Conservation (phyloP, 2,797 vertebrate species). For the Sebastes baramenuke region DNA sequence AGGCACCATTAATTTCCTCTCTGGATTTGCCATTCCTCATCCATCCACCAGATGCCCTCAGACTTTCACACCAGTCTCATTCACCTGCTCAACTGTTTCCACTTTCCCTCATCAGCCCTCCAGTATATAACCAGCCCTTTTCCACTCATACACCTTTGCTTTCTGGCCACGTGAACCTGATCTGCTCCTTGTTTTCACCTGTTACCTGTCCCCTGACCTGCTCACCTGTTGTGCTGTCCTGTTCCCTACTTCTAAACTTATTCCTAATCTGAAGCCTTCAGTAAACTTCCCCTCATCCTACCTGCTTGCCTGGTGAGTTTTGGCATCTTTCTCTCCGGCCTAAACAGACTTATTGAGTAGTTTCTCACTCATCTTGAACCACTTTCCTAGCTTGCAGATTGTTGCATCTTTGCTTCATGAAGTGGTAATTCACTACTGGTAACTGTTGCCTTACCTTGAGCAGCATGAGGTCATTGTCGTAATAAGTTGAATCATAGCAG, state of each 20-base stretch:
- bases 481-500: background rate
- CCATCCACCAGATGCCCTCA: background rate
- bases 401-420: background rate
- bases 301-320: too few species aligned
- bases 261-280: background rate
- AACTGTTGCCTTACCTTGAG: slow-evolving; percentile 64
- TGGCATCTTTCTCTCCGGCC: background rate
- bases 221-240: background rate
- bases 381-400: background rate
- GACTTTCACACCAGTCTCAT: background rate
- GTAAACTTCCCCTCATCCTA: background rate
- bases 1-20: too few species aligned
- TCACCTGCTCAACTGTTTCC: background rate
- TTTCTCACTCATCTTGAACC: background rate
- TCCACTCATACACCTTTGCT: background rate
- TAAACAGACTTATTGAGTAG: background rate
- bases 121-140: background rate
- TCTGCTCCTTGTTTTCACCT: background rate
- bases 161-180: background rate
- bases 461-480: slow-evolving; percentile 73
- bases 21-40: background rate
- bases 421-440: background rate
- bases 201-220: background rate
- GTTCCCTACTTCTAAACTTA: too few species aligned
- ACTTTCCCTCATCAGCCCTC: background rate